Evolutionary conservation across 2,888 invertebrate genomes (phyloP), one percentile per base, ranked within the genome.

Genomic region (Parnassius orleans): DNA sequence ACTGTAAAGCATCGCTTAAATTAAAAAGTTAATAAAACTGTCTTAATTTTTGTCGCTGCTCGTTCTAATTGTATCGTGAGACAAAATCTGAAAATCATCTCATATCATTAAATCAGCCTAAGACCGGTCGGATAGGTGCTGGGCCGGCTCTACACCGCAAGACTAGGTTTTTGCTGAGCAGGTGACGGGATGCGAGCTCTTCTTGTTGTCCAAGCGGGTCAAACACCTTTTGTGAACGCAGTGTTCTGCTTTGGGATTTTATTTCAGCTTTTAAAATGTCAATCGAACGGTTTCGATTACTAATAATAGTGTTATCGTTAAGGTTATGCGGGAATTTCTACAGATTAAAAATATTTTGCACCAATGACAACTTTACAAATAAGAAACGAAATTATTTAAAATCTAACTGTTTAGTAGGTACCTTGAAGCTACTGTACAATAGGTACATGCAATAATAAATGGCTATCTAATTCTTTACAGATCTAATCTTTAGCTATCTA

Each of bases 161-260:
- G 68, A 66, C 66, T 68, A 76, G 81, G 83, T 87, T 88, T 88
- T 89, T 88, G 84, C 79, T 69, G 75, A 80, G 86, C 88, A 88
- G 88, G 89, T 88, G 88, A 83, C 84, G 83, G 84, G 86, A 86
- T 83, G 75, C 70, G 65, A 63, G 68, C 71, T 84, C 80, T 68
- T 84, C 84, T 86, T 86, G 81, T 87, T 86, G 83, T 81, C 70
- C 71, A 68, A 72, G 64, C 62, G 82, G 87, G 87, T 84, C 88
- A 81, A 71, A 78, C 76, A 87, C 87, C 87, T 78, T 78, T 72
- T 2, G 24, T 53, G 57, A n/a, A 48, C 53, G 56, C 44, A 14
- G 41, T 61, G 52, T 51, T 43, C 43, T 9, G 24, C 61, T 56
- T 56, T 48, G 15, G 54, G 60, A 54, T 53, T 61, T 43, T 46